Base-by-base conservation (phyloP, 2,113 vertebrate genomes). In the Zosterops japonicus region DNA sequence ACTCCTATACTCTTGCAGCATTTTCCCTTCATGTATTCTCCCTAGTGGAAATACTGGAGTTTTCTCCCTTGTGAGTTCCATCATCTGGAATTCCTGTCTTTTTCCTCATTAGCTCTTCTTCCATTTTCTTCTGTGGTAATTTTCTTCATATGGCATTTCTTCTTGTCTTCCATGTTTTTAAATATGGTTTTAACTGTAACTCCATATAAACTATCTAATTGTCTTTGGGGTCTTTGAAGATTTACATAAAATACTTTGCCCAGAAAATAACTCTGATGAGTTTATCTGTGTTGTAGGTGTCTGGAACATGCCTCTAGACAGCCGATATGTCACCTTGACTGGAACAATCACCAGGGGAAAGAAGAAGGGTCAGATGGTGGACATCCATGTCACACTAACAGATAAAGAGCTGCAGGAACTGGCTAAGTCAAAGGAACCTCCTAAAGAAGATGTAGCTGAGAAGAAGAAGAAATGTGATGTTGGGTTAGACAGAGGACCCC, bases 361-460 rank as follows among this genome's bases (percentile, higher is more conserved):
- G 98, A 99, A 99, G 97, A 99, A 99, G 92, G 99, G 99, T 83
- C 99, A 99, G 97, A 98, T 99, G 98, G 99, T 99, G 80, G 99
- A 99, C 93, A 99, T 99, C 96, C 99, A 99, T 3, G 98, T 99
- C 83, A 99, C 99, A 1, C 70, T 99, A 95, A 99, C 99, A 0
- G 98, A 99, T 80, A 99, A 98, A 97, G 99, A 99, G 91, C 96
- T 99, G 57, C 98, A 98, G 63, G 99, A 99, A 92, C 97, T 99
- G 92, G 98, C 98, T 55, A 99, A 98, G 94, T 99, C 99, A 4
- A 98, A 98, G 85, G 99, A 99, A 57, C 98, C 98, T 16, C 98
- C 98, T 19, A 97, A 98, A 68, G 98, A 99, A 59, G 98, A 95
- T 0, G 68, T 94, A 3, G 91, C 97, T 5, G 98, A 98, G 68